Evolutionary conservation across 2,113 vertebrate species (phyloP), one percentile per base, ranked within the genome.

Genomic region (Aplodontia rufa): DNA sequence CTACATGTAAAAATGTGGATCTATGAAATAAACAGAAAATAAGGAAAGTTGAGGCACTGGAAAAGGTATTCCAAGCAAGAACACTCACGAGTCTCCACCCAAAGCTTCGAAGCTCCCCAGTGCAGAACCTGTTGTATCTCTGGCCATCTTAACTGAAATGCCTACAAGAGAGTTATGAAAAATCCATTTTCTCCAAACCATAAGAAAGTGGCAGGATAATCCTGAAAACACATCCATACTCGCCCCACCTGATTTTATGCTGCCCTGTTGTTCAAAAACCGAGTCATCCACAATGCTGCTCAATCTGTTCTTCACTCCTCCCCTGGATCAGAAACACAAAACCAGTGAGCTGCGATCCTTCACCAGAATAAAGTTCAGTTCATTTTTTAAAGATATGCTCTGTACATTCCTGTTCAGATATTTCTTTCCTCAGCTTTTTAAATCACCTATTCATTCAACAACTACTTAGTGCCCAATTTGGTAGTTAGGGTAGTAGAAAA

Each of bases 61-160:
- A 47, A 17, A 37, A 89, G 82, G 79, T 17, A 22, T 42, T 74
- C 30, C 22, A 81, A 95, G 19, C 22, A 81, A 95, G 19, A 55
- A 66, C 12, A 98, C 99, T 99, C 97, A 99, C 99, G 99, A 93
- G 17, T 99, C 99, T 53, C 99, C 99, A 53, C 99, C 99, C 87
- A 99, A 98, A 32, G 98, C 99, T 96, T 99, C 99, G 86, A 99
- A 97, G 96, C 99, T 99, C 79, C 99, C 98, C 0, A 98, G 98
- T 0, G 99, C 99, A 90, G 98, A 87, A 49, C 99, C 99, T 92
- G 99, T 95, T 84, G 74, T 6, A 49, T 96, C 91, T 5, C 96
- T 98, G 0, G 3, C 83, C 95, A 97, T 98, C 76, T 95, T 98
- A 22, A 97, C 99, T 99, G 97, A 60, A 98, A 97, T 8, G 96